These are phyloP conservation scores for Elaphurus davidianus DNA, from an alignment of 2,113 vertebrate species.

Conservation along the genomic window DNA sequence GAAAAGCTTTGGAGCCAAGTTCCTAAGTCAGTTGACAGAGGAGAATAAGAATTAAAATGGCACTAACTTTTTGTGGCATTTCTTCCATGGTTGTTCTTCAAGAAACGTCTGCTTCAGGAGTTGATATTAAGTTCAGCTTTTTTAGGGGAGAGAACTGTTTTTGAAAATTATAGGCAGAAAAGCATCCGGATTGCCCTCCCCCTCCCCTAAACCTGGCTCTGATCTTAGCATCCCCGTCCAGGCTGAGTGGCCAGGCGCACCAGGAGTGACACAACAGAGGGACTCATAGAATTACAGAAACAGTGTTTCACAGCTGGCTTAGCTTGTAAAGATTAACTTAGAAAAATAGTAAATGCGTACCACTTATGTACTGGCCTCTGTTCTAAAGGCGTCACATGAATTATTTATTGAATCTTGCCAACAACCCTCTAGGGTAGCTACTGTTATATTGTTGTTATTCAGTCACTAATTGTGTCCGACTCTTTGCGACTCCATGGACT, in stretches of 20 bases:
- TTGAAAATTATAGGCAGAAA: neutral
- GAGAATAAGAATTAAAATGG: neutral
- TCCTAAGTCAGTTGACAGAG: neutral
- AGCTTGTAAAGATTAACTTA: neutral
- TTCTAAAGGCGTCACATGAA: neutral
- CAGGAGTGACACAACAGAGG: fast-evolving
- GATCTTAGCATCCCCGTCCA: neutral
- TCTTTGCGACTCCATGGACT: neutral
- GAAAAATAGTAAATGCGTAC: neutral
- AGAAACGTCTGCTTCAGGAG: neutral
- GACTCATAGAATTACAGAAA: neutral
- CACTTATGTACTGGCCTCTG: too few relatives aligned
- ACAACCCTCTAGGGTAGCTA: neutral
- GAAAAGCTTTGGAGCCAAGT: neutral
- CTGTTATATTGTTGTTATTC: neutral
- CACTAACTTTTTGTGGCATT: neutral
- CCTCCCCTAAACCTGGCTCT: neutral
- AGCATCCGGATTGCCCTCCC: neutral
- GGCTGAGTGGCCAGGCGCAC: neutral
- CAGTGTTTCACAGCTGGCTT: neutral
- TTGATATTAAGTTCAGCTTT: neutral
- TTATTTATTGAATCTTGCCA: neutral
- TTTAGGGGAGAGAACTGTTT: neutral
- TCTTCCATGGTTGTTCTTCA: neutral
- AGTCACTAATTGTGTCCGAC: neutral